Evolutionary conservation across 2,888 invertebrate genomes (phyloP).

Genomic region (Orthonevra nobilis): DNA sequence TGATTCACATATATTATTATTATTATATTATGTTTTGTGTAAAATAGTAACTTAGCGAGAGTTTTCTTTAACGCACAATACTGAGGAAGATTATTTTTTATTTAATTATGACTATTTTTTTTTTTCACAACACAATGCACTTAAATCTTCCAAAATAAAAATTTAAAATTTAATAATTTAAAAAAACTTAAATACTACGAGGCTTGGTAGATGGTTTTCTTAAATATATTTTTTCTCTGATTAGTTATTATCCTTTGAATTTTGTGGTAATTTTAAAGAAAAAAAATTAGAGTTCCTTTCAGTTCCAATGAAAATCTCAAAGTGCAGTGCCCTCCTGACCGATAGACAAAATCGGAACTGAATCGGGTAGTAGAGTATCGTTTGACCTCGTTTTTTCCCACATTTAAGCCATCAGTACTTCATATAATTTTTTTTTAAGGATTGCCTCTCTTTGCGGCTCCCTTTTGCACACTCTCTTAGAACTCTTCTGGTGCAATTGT

Average conservation of each 20-base stretch:
- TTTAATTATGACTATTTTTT: too few relatives aligned
- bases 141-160: background rate
- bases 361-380: slow-evolving; percentile 72
- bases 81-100: background rate
- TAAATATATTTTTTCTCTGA: slow-evolving; percentile 22
- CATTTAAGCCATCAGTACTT: slow-evolving; percentile 51
- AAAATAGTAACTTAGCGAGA: slow-evolving; percentile 24
- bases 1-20: slow-evolving; percentile 19
- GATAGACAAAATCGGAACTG: slow-evolving; percentile 76
- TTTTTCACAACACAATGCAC: slow-evolving; percentile 1
- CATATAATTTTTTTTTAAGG: slow-evolving; percentile 22
- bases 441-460: slow-evolving; percentile 34
- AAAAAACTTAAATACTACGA: slow-evolving; percentile 22
- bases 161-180: background rate
- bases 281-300: slow-evolving; percentile 72
- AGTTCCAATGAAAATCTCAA: slow-evolving; percentile 75
- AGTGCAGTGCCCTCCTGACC: slow-evolving; percentile 78
- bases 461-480: slow-evolving; percentile 21
- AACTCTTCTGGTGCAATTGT: slow-evolving; percentile 25
- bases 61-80: slow-evolving; percentile 20
- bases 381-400: slow-evolving; percentile 73
- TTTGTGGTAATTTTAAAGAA: slow-evolving; percentile 24
- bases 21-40: slow-evolving; percentile 13
- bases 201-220: too few relatives aligned
- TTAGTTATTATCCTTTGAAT: slow-evolving; percentile 21